Evolutionary conservation across 2,113 vertebrate species (phyloP).

Genomic region (Corythornis vintsioides): DNA sequence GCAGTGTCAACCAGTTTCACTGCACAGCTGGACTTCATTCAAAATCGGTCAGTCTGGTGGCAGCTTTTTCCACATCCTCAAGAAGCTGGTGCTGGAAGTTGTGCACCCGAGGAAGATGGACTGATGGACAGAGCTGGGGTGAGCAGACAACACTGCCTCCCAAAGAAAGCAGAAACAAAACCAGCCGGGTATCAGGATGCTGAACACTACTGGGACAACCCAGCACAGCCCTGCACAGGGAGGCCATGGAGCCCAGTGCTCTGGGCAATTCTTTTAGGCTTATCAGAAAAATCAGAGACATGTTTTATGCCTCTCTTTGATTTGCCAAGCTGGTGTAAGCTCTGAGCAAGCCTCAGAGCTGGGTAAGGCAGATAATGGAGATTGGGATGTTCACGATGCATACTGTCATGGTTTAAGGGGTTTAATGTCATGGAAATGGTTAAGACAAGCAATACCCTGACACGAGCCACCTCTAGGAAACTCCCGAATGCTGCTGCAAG

Average conservation of each 20-base stretch:
- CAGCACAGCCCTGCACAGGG: not conserved
- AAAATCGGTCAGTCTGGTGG: not conserved
- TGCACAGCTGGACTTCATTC: not conserved
- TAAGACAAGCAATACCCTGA: not conserved
- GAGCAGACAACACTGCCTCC: not conserved
- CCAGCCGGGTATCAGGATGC: fast-evolving
- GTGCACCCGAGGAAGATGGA: fast-evolving
- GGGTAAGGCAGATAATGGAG: not conserved
- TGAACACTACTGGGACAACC: not conserved
- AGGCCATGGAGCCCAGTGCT: fast-evolving
- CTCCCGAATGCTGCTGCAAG: not conserved
- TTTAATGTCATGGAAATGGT: not conserved
- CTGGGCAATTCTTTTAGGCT: not conserved
- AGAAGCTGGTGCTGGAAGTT: not conserved
- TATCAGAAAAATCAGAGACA: not conserved
- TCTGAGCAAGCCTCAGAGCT: not conserved
- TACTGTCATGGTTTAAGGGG: not conserved
- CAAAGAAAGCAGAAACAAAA: not conserved
- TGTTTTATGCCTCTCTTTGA: not conserved
- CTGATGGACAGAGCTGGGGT: not conserved
- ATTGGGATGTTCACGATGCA: not conserved
- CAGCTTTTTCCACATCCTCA: not conserved
- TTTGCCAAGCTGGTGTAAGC: not conserved
- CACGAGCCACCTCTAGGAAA: not conserved
- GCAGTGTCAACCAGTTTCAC: not conserved